These are phyloP conservation scores for Gymnogyps californianus DNA, from an alignment of 2,113 vertebrate genomes.

Conservation along the genomic window DNA sequence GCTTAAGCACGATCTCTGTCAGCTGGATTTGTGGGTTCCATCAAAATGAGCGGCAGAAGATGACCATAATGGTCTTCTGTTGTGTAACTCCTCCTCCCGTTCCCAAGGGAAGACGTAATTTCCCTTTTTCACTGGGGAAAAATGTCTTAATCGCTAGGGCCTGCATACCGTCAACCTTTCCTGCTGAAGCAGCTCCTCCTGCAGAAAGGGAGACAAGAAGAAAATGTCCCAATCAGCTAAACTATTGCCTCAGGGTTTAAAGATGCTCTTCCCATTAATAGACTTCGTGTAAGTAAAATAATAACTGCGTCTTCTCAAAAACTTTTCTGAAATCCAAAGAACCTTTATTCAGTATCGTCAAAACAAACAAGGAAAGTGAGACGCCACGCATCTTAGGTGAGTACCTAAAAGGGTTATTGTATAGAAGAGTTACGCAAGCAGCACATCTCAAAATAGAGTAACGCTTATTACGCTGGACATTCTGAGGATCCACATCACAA, in stretches of 20 bases:
- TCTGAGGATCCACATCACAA: neutral
- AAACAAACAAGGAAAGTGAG: neutral
- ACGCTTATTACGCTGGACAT: rapidly evolving
- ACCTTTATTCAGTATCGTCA: neutral
- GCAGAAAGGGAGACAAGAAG: neutral
- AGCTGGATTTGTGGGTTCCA: neutral
- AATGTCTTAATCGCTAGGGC: neutral
- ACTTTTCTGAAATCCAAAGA: neutral
- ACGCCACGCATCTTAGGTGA: neutral
- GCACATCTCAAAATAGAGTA: neutral
- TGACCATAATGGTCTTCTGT: neutral
- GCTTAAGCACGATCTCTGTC: neutral
- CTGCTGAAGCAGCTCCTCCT: neutral
- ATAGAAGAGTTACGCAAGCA: neutral
- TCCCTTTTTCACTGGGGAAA: constrained; percentile 27
- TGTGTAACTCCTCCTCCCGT: neutral
- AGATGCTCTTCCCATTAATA: neutral
- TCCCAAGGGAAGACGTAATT: neutral
- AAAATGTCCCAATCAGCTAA: neutral
- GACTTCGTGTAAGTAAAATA: neutral
- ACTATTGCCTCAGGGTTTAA: neutral
- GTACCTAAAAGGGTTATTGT: rapidly evolving
- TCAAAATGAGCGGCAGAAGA: neutral
- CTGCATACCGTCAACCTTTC: neutral
- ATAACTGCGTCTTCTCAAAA: neutral